These are phyloP conservation scores for Hyla sarda DNA, from an alignment of 2,113 vertebrate genomes.

Conservation along the genomic window DNA sequence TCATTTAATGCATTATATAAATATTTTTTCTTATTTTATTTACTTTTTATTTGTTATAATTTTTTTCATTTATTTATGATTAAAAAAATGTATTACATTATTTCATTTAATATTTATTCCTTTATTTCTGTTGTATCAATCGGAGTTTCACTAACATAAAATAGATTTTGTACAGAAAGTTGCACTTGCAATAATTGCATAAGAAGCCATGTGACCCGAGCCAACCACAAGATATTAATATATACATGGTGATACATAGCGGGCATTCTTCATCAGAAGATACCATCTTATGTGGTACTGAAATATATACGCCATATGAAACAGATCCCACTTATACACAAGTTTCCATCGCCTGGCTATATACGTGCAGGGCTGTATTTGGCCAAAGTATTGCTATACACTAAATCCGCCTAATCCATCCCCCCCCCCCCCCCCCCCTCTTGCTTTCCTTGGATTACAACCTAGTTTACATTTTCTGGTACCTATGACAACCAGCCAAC, in stretches of 20 bases:
- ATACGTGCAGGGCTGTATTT: constrained; percentile 22
- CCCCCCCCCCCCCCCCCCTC: background rate
- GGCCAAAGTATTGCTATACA: background rate
- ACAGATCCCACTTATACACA: constrained; percentile 24
- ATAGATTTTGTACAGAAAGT: background rate
- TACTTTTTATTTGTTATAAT: background rate
- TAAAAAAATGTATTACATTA: background rate
- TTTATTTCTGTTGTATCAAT: background rate
- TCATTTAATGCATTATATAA: too few relatives aligned
- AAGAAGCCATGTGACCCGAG: background rate
- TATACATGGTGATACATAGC: constrained; percentile 47
- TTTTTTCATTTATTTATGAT: background rate
- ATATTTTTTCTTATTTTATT: too few relatives aligned
- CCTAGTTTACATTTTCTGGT: constrained; percentile 10
- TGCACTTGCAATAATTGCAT: background rate
- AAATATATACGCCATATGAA: constrained; percentile 30
- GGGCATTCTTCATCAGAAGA: constrained; percentile 22
- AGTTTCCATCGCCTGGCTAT: constrained; percentile 20
- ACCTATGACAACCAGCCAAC: background rate
- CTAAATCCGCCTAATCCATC: constrained; percentile 44
- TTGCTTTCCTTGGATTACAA: background rate
- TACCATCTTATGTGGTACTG: background rate
- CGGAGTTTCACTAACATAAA: too few relatives aligned
- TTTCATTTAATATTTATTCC: background rate
- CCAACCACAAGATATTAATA: constrained; percentile 44